Percentiles rank a stretch among this genome's conserved stretches.
Conservation (phyloP, 2,888 invertebrate genomes). For the Melitaea athalia region DNA sequence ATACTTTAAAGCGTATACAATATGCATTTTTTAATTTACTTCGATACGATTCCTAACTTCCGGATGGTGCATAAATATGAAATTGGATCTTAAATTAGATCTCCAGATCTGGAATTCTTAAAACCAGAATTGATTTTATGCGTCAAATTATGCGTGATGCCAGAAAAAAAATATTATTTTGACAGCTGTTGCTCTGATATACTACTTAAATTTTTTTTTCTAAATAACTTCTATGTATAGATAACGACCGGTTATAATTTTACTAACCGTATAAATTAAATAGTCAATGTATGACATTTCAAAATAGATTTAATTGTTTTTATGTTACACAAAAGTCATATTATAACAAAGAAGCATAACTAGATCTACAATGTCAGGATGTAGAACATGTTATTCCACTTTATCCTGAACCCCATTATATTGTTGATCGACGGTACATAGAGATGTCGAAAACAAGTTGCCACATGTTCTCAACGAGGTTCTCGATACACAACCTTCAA, state of each 20-base stretch:
- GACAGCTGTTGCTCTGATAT: too few species aligned
- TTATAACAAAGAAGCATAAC: constrained; percentile 3
- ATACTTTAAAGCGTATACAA: neutral
- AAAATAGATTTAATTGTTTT: neutral
- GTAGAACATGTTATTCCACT: constrained; percentile 29
- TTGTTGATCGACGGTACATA: constrained; percentile 29
- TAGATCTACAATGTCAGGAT: constrained; percentile 15
- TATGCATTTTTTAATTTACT: neutral
- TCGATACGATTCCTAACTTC: neutral
- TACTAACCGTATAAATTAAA: neutral
- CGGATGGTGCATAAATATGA: too few species aligned
- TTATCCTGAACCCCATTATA: constrained; percentile 30
- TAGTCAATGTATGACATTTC: neutral
- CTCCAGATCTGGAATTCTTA: too few species aligned
- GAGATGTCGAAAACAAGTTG: constrained; percentile 53
- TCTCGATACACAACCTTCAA: constrained; percentile 16
- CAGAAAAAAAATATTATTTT: too few species aligned
- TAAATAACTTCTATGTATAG: too few species aligned
- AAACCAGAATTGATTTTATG: too few species aligned
- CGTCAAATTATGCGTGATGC: too few species aligned
- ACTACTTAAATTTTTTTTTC: too few species aligned
- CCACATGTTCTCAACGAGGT: constrained; percentile 54
- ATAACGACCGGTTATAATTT: neutral
- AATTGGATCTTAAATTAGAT: too few species aligned
- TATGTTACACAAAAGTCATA: neutral